A percentile compares a stretch with the other conserved stretches of the same genome.
Evolutionary conservation across 2,797 vertebrate species (phyloP).

Genomic region (Melanotaenia nigrans): DNA sequence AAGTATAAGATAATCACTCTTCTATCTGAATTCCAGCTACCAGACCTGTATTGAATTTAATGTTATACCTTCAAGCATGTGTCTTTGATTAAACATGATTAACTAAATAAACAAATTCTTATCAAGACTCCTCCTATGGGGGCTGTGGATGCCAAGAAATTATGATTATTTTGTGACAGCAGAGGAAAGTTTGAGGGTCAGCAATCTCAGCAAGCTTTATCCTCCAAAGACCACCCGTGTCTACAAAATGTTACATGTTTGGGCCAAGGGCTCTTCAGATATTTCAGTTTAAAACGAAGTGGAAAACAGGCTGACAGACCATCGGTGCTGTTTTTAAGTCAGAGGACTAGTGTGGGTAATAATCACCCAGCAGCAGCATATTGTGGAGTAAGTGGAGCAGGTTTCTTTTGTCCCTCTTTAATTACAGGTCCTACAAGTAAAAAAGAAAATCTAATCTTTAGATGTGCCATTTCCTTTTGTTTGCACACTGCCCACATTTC

Average conservation of each 20-base stretch:
- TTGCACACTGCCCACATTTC: not conserved
- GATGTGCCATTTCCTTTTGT: not conserved
- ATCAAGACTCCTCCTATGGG: not conserved
- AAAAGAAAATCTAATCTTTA: not conserved
- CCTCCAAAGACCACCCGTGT: fast-evolving
- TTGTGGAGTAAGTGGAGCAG: not conserved
- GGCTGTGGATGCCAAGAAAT: not conserved
- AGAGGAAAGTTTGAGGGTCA: not conserved
- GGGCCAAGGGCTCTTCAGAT: not conserved
- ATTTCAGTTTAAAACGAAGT: not conserved
- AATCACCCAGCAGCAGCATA: not conserved
- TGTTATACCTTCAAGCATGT: not conserved
- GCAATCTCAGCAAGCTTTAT: not conserved
- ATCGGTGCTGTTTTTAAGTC: not conserved
- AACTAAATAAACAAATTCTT: not conserved
- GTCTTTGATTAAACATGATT: not conserved
- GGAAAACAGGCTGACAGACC: not conserved
- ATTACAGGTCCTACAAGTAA: not conserved
- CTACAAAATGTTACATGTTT: not conserved
- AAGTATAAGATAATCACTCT: too few species aligned
- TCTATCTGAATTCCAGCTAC: too few species aligned
- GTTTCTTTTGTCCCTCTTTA: not conserved
- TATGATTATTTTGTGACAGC: not conserved
- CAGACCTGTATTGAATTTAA: too few species aligned
- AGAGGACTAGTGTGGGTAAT: not conserved